Evolutionary conservation across 1,140 invertebrate species (phyloP).

Genomic region (Agrypnia vestita): DNA sequence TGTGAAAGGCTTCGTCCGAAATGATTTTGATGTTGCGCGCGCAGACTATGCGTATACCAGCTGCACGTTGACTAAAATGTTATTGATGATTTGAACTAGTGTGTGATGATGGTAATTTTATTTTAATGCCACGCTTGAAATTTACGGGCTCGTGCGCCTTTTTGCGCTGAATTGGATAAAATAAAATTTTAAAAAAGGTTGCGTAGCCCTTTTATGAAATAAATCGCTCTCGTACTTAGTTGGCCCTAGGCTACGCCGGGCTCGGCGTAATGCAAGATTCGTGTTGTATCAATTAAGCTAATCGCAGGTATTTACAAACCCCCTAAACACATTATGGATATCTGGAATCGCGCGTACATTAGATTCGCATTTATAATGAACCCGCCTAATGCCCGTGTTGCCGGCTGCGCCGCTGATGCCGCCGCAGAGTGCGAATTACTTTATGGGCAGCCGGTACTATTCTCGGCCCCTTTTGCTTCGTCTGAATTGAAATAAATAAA

Average conservation of each 20-base stretch:
- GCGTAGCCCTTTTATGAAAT: neutral
- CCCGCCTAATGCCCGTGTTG: conserved; percentile 7
- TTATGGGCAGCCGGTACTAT: neutral
- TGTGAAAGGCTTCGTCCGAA: too few relatives aligned
- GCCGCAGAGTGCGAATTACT: conserved; percentile 8
- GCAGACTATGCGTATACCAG: too few relatives aligned
- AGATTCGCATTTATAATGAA: conserved; percentile 31
- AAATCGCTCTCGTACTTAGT: neutral
- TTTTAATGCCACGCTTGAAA: too few relatives aligned
- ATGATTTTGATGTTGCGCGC: too few relatives aligned
- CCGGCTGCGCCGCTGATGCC: too few relatives aligned
- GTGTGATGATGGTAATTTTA: too few relatives aligned
- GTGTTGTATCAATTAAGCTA: conserved; percentile 41
- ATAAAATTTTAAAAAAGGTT: too few relatives aligned
- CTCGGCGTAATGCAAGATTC: conserved; percentile 32
- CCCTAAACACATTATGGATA: conserved; percentile 24
- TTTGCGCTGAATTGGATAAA: too few relatives aligned
- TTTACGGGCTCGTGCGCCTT: too few relatives aligned
- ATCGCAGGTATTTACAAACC: conserved; percentile 21
- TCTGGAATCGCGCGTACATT: conserved; percentile 35
- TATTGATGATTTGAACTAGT: too few relatives aligned
- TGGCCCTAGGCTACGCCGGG: neutral
- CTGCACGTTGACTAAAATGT: too few relatives aligned
- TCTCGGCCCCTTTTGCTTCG: neutral
- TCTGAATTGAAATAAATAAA: too few relatives aligned